Conservation (phyloP, 2,113 vertebrate genomes). For the Macquaria ambigua region DNA sequence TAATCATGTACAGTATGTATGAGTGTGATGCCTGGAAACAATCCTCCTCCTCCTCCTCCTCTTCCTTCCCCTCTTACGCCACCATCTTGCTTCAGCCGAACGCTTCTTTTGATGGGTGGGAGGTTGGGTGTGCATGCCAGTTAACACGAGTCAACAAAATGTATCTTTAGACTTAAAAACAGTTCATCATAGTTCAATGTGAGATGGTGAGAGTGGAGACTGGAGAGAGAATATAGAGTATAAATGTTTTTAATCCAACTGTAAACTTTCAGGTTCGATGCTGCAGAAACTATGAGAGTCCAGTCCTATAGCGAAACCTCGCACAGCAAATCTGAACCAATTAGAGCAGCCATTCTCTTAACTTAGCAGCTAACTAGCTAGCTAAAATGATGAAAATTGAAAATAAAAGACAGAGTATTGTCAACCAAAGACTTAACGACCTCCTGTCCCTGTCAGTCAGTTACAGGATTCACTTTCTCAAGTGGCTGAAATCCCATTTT, state of each 20-base stretch:
- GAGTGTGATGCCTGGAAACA: constrained; percentile 38
- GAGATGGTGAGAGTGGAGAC: not conserved
- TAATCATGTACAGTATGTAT: not conserved
- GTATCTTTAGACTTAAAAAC: not conserved
- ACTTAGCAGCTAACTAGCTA: too few species aligned
- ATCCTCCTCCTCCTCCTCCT: not conserved
- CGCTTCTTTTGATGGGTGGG: not conserved
- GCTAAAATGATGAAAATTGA: too few species aligned
- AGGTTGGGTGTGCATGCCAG: not conserved
- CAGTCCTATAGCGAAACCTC: not conserved
- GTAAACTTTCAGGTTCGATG: not conserved
- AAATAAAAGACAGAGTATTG: too few species aligned
- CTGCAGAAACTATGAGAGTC: not conserved
- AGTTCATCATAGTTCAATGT: too few species aligned
- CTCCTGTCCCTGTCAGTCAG: not conserved
- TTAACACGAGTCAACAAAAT: not conserved
- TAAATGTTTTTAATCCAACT: not conserved
- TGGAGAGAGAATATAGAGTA: too few species aligned
- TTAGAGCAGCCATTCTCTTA: too few species aligned
- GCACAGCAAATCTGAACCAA: too few species aligned
- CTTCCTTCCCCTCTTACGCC: not conserved
- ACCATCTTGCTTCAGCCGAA: not conserved
- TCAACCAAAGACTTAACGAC: not conserved
- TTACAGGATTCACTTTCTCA: not conserved
- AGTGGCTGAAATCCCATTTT: not conserved